Percentiles rank a stretch among this genome's conserved stretches.
Conservation (phyloP, 2,797 vertebrate genomes). For the Acanthurus lineatus region DNA sequence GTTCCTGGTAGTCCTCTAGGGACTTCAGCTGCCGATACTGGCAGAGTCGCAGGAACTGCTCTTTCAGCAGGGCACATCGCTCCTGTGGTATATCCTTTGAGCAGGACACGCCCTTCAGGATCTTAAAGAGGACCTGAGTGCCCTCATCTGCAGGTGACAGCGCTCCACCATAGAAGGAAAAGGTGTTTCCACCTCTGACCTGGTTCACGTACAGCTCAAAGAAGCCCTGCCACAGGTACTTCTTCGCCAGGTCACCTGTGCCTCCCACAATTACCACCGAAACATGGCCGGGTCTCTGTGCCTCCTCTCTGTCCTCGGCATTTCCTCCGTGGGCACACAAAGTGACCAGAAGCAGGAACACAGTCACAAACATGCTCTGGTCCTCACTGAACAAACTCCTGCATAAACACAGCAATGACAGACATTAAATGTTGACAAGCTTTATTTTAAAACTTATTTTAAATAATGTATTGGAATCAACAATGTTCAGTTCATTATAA, state of each 20-base stretch:
- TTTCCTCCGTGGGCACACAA: constrained; percentile 65
- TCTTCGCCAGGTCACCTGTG: constrained; percentile 94
- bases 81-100: constrained; percentile 73
- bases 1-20: constrained; percentile 85
- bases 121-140: constrained; percentile 85
- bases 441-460: no score
- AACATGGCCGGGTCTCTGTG: constrained; percentile 86
- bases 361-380: constrained; percentile 77
- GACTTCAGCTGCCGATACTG: constrained; percentile 90
- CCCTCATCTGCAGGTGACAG: constrained; percentile 81
- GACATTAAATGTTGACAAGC: neutral
- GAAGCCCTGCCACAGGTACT: constrained; percentile 96
- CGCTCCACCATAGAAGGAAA: constrained; percentile 92
- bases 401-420: constrained; percentile 45
- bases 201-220: constrained; percentile 93
- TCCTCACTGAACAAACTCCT: constrained; percentile 61
- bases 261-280: constrained; percentile 92
- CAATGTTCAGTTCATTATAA: neutral
- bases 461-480: neutral
- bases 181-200: constrained; percentile 87
- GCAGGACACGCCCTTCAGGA: constrained; percentile 90
- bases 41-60: constrained; percentile 91
- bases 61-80: constrained; percentile 90
- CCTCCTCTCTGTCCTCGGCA: constrained; percentile 68
- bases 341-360: constrained; percentile 74